A percentile compares a stretch with the other conserved stretches of the same genome.
These are phyloP conservation scores for Podotricha telesiphe DNA, from an alignment of 2,888 invertebrate species.

Conservation along the genomic window DNA sequence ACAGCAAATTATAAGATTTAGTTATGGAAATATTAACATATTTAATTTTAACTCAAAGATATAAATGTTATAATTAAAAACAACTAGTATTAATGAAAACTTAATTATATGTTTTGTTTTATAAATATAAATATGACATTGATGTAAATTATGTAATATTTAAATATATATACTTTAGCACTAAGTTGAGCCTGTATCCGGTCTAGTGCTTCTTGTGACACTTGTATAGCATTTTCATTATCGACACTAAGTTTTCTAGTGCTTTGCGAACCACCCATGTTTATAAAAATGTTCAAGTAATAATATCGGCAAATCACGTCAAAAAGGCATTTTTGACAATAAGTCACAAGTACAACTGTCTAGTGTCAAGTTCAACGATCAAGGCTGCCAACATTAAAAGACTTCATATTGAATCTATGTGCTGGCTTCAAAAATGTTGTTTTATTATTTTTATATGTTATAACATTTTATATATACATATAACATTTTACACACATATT, in stretches of 20 bases:
- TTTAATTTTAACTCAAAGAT: not conserved
- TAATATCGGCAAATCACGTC: slow-evolving; percentile 72
- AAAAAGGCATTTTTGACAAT: slow-evolving; percentile 69
- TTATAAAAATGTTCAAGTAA: slow-evolving; percentile 66
- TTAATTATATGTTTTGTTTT: slow-evolving; percentile 51
- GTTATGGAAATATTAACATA: not conserved
- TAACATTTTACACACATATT: not conserved
- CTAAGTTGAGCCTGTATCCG: slow-evolving; percentile 74
- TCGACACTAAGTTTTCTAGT: slow-evolving; percentile 79
- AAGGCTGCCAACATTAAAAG: slow-evolving; percentile 27
- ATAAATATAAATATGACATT: slow-evolving; percentile 70
- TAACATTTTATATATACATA: no score
- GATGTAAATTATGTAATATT: slow-evolving; percentile 79
- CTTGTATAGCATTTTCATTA: slow-evolving; percentile 79
- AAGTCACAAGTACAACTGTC: slow-evolving; percentile 23
- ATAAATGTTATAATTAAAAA: not conserved
- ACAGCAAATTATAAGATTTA: not conserved
- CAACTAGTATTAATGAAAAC: not conserved
- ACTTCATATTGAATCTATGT: not conserved
- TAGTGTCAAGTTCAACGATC: not conserved
- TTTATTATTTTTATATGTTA: no score
- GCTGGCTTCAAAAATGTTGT: not conserved
- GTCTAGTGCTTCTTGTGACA: slow-evolving; percentile 78
- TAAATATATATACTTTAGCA: slow-evolving; percentile 72
- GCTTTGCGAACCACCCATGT: slow-evolving; percentile 85